phyloP scores from a whole-genome alignment of 1,140 invertebrate genomes.

The Sinella curviseta region DNA sequence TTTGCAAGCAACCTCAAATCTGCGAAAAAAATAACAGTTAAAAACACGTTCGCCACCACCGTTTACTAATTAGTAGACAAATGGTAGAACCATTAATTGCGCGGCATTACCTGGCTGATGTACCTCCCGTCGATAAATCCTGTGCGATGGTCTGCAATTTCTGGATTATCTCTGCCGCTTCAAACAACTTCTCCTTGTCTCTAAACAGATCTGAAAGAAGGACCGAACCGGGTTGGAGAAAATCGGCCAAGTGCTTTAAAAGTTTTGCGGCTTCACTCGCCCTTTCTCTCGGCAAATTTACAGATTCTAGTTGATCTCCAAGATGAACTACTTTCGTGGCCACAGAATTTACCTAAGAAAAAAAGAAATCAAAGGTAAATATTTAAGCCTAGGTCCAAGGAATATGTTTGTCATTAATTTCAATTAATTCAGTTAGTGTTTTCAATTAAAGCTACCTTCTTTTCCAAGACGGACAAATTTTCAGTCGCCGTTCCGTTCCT shows the following conservation, averaged over 20 bases:
- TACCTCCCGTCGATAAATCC: slow-evolving; percentile 71
- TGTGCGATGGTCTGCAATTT: slow-evolving; percentile 94
- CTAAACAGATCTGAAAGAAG: slow-evolving; percentile 82
- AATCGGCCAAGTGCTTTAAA: slow-evolving; percentile 91
- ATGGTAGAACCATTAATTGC: slow-evolving; percentile 53
- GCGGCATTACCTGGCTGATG: slow-evolving; percentile 64
- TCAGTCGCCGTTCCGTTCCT: slow-evolving; percentile 74
- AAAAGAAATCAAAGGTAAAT: background rate
- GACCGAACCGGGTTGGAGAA: slow-evolving; percentile 77
- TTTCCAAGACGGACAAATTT: slow-evolving; percentile 78
- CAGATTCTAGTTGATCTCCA: slow-evolving; percentile 94
- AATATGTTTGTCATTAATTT: slow-evolving; percentile 56
- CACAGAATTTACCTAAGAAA: slow-evolving; percentile 80
- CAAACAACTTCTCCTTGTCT: slow-evolving; percentile 81
- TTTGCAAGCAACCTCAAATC: slow-evolving; percentile 83
- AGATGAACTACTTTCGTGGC: slow-evolving; percentile 96
- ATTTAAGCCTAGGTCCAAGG: slow-evolving; percentile 86
- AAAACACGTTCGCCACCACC: background rate
- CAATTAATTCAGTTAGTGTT: background rate
- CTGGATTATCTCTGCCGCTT: slow-evolving; percentile 98
- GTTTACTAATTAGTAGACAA: background rate
- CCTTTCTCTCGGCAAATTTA: slow-evolving; percentile 88
- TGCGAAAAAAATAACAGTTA: slow-evolving; percentile 51
- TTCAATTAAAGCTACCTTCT: slow-evolving; percentile 65
- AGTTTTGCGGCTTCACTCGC: slow-evolving; percentile 92